Evolutionary conservation across 2,888 invertebrate genomes (phyloP).

Genomic region (Stomorhina lunata): DNA sequence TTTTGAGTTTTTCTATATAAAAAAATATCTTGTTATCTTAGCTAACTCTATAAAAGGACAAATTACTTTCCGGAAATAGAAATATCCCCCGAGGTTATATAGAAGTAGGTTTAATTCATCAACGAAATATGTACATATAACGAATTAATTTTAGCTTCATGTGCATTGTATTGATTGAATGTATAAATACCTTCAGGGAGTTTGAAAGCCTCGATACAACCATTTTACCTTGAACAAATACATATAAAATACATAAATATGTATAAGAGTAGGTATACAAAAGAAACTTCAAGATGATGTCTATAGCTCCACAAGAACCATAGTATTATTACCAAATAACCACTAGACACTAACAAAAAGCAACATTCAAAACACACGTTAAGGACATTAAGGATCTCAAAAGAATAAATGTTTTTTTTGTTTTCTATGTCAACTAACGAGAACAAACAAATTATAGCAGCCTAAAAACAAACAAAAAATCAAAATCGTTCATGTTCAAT

Average conservation of each 20-base stretch:
- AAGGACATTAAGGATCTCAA: slow-evolving; percentile 24
- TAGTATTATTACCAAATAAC: no score
- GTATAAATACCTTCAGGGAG: slow-evolving; percentile 15
- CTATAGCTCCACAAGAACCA: slow-evolving; percentile 23
- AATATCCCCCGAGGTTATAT: no score
- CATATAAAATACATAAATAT: slow-evolving; percentile 31
- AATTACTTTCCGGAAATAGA: no score
- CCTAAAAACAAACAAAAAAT: background rate
- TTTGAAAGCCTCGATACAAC: background rate
- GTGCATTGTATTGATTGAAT: background rate
- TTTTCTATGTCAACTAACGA: slow-evolving; percentile 5
- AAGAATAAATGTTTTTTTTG: background rate
- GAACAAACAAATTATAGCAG: slow-evolving; percentile 1
- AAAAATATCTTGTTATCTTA: background rate
- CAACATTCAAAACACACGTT: slow-evolving; percentile 33
- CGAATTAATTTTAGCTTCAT: background rate
- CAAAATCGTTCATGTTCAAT: background rate
- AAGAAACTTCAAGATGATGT: slow-evolving; percentile 22
- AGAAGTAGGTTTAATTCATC: no score
- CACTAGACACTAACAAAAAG: background rate
- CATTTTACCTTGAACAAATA: background rate
- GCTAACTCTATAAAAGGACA: background rate
- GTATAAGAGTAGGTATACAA: background rate
- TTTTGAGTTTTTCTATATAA: no score
- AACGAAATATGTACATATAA: no score